Evolutionary conservation across 2,797 vertebrate species (phyloP).

Genomic region (Craterocephalus amniculus): DNA sequence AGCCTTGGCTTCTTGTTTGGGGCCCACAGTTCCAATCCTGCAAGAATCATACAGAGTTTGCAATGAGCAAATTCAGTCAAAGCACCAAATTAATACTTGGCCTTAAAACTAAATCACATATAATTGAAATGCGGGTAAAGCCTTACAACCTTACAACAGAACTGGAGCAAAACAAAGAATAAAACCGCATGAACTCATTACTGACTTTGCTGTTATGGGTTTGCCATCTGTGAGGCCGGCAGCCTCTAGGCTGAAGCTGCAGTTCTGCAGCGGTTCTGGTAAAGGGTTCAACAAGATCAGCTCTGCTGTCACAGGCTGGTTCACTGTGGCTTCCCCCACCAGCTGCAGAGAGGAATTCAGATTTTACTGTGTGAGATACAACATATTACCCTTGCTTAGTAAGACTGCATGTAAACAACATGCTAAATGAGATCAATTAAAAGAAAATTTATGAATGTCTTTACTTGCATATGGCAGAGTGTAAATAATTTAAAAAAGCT

Average conservation of each 20-base stretch:
- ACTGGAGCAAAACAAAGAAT: too few species aligned
- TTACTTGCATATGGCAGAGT: too few species aligned
- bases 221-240: slow-evolving; percentile 77
- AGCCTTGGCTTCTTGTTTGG: slow-evolving; percentile 71
- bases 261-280: slow-evolving; percentile 69
- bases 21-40: slow-evolving; percentile 74
- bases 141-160: not conserved
- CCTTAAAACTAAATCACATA: not conserved
- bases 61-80: not conserved
- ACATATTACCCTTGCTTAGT: not conserved
- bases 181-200: not conserved
- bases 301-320: slow-evolving; percentile 80
- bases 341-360: slow-evolving; percentile 74
- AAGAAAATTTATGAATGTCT: not conserved
- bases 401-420: not conserved
- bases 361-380: not conserved
- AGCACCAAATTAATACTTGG: too few species aligned
- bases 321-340: slow-evolving; percentile 82
- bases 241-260: slow-evolving; percentile 85
- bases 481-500: not conserved
- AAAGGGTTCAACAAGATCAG: slow-evolving; percentile 86
- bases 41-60: not conserved
- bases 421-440: not conserved
- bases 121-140: not conserved
- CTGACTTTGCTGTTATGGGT: slow-evolving; percentile 60